phyloP scores from a whole-genome alignment of 2,797 vertebrate genomes.

The Ambastaia sidthimunki region DNA sequence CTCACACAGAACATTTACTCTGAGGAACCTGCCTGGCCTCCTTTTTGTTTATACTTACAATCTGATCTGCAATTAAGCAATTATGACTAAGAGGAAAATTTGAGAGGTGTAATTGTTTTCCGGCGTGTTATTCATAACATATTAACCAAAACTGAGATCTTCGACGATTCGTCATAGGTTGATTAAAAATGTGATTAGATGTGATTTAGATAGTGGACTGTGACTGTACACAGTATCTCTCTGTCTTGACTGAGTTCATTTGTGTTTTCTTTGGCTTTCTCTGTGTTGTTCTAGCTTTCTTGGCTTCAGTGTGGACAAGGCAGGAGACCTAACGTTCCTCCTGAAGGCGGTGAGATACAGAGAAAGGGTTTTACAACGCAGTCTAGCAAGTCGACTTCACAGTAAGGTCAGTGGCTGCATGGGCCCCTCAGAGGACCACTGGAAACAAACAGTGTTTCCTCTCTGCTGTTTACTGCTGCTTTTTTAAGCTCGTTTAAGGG shows the following conservation, averaged over 20 bases:
- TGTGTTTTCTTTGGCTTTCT: constrained; percentile 35
- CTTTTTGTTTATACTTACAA: constrained; percentile 6
- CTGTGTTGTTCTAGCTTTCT: constrained; percentile 64
- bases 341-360: constrained; percentile 71
- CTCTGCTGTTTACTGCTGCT: constrained; percentile 30
- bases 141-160: constrained; percentile 27
- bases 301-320: constrained; percentile 63
- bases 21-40: background rate
- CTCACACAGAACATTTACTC: background rate
- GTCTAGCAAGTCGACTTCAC: constrained; percentile 70
- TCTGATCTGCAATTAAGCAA: constrained; percentile 16
- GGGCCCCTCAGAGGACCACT: constrained; percentile 1
- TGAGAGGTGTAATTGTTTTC: constrained; percentile 25
- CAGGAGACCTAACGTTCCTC: constrained; percentile 67
- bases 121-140: constrained; percentile 2
- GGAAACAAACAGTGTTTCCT: constrained; percentile 17
- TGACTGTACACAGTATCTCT: constrained; percentile 37
- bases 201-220: background rate
- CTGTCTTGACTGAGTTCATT: constrained; percentile 33
- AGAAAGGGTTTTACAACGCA: constrained; percentile 69
- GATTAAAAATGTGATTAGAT: constrained; percentile 21
- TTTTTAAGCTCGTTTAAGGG: constrained; percentile 32
- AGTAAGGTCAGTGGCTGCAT: constrained; percentile 67
- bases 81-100: constrained; percentile 34
- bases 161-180: background rate